Conservation (phyloP, 1,140 invertebrate genomes). For the Panagrolaimus sp. region DNA sequence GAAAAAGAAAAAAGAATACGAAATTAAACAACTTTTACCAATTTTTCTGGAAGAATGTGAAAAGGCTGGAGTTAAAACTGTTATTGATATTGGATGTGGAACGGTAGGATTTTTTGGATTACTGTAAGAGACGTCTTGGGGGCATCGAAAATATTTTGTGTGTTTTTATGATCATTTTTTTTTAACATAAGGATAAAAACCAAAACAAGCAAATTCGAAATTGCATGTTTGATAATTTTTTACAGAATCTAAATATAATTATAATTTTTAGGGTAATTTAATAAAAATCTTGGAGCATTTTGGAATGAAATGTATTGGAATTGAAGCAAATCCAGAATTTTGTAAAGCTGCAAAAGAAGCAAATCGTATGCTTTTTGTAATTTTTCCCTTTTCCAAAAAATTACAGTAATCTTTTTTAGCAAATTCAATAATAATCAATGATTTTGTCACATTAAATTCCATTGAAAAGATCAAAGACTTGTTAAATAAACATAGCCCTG, state of each 20-base stretch:
- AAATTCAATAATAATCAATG: neutral
- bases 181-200: too few species aligned
- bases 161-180: too few species aligned
- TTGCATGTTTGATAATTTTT: neutral
- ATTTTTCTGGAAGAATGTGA: slow-evolving; percentile 9
- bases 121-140: too few species aligned
- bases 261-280: slow-evolving; percentile 9
- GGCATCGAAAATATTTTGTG: too few species aligned
- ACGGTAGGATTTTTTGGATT: neutral
- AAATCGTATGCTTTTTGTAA: neutral
- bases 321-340: neutral
- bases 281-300: neutral
- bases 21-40: slow-evolving; percentile 16
- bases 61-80: slow-evolving; percentile 10
- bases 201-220: too few species aligned
- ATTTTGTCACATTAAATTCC: too few species aligned
- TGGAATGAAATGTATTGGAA: neutral
- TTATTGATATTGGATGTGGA: slow-evolving; percentile 10
- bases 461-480: neutral
- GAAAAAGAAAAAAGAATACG: slow-evolving; percentile 17
- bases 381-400: neutral
- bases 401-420: slow-evolving; percentile 2
- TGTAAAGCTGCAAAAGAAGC: neutral
- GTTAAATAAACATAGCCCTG: neutral
- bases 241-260: neutral